Conservation (phyloP, 2,113 vertebrate species). For the Nycticebus coucang region DNA sequence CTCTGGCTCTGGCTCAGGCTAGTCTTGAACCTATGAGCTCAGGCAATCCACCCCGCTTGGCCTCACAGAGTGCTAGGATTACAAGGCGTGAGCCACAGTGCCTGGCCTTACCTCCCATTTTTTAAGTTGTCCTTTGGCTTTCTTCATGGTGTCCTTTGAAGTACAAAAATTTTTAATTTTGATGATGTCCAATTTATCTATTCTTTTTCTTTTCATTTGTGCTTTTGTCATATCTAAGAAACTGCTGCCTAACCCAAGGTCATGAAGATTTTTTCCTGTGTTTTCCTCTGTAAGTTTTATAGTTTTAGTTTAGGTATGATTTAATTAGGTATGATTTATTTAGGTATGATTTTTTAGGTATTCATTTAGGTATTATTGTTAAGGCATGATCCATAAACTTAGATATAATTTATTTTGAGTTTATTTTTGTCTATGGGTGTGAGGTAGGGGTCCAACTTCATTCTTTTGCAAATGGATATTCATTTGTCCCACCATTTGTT, state of each 20-base stretch:
- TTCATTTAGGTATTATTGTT: neutral
- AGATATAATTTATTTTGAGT: neutral
- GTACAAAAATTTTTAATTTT: neutral
- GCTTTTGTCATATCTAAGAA: conserved; percentile 1
- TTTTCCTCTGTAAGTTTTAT: neutral
- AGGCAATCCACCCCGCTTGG: no score
- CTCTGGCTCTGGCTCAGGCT: no score
- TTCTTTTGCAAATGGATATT: neutral
- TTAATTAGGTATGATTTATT: no score
- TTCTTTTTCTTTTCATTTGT: neutral
- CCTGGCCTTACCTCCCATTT: neutral
- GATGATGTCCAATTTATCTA: neutral
- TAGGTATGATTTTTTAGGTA: neutral
- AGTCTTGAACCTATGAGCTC: no score
- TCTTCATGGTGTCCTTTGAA: neutral
- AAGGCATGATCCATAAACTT: no score
- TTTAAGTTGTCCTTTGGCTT: neutral
- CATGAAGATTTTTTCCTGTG: neutral
- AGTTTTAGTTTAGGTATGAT: neutral
- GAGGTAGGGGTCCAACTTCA: neutral
- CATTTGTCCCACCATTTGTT: neutral
- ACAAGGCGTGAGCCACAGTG: no score
- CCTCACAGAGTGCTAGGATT: no score
- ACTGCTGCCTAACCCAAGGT: neutral
- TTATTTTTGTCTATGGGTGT: neutral